Evolutionary conservation across 1,140 invertebrate species (phyloP).

Genomic region (Drosophila lowei): DNA sequence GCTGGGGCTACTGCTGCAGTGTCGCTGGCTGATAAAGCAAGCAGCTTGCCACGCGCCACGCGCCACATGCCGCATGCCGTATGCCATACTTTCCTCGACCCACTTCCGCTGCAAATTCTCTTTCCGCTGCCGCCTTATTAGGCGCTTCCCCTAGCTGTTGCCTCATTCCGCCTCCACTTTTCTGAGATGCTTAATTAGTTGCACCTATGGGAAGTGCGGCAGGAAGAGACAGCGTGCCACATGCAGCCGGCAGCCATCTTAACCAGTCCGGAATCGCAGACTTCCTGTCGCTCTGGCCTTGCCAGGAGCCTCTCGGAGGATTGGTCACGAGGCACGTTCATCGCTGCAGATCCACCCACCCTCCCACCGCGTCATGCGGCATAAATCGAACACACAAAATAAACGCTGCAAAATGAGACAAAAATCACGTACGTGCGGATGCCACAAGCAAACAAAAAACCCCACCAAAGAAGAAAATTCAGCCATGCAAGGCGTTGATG

Average conservation of each 20-base stretch:
- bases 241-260: not conserved
- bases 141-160: constrained; percentile 57
- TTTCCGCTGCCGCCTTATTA: constrained; percentile 61
- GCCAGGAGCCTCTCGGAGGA: not conserved
- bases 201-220: constrained; percentile 41
- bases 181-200: constrained; percentile 40
- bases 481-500: no score
- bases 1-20: constrained; percentile 12
- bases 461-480: not conserved
- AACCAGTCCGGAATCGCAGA: constrained; percentile 7
- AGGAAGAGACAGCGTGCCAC: not conserved
- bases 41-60: constrained; percentile 15
- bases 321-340: constrained; percentile 38
- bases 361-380: not conserved
- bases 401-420: constrained; percentile 61
- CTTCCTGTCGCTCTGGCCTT: constrained; percentile 12
- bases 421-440: constrained; percentile 66
- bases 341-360: not conserved
- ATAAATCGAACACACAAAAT: constrained; percentile 39
- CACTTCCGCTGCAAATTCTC: constrained; percentile 60
- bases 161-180: no score
- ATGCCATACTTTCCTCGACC: constrained; percentile 26
- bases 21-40: constrained; percentile 36
- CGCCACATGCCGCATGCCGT: constrained; percentile 18
- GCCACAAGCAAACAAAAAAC: constrained; percentile 8